Evolutionary conservation across 2,888 invertebrate species (phyloP).

Genomic region (Apoderus coryli): DNA sequence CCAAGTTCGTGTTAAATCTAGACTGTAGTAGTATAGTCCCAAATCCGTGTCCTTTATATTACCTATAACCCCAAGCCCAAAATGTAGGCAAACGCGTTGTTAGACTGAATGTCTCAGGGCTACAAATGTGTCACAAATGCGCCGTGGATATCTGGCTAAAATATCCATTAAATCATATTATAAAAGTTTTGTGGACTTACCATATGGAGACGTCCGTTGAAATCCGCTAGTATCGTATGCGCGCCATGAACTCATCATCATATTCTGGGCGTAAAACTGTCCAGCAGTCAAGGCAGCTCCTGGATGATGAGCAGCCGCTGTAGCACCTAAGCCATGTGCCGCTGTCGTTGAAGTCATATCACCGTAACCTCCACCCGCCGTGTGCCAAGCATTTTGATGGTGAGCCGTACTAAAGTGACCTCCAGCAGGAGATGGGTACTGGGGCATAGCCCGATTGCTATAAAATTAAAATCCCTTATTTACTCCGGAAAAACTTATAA

Average conservation of each 20-base stretch:
- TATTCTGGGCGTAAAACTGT: constrained; percentile 69
- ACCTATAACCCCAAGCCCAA: no score
- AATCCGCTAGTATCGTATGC: constrained; percentile 68
- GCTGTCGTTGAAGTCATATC: constrained; percentile 31
- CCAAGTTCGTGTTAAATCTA: no score
- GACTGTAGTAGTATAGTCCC: no score
- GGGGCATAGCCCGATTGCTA: constrained; percentile 39
- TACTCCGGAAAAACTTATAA: no score
- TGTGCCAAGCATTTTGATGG: constrained; percentile 24
- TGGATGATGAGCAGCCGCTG: constrained; percentile 28
- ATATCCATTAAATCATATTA: no score
- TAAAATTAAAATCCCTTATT: no score
- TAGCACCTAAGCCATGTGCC: constrained; percentile 33
- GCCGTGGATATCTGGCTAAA: no score
- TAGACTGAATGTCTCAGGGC: no score
- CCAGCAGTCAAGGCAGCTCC: constrained; percentile 37
- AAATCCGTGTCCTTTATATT: no score
- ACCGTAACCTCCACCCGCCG: constrained; percentile 24
- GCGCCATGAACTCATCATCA: constrained; percentile 62
- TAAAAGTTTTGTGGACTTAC: constrained; percentile 34
- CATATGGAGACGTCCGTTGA: constrained; percentile 70
- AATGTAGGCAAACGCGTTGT: no score
- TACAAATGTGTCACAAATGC: no score
- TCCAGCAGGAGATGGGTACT: constrained; percentile 33
- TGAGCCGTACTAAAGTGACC: constrained; percentile 27